Conservation (phyloP, 2,797 vertebrate genomes). For the Sylvilagus floridanus region DNA sequence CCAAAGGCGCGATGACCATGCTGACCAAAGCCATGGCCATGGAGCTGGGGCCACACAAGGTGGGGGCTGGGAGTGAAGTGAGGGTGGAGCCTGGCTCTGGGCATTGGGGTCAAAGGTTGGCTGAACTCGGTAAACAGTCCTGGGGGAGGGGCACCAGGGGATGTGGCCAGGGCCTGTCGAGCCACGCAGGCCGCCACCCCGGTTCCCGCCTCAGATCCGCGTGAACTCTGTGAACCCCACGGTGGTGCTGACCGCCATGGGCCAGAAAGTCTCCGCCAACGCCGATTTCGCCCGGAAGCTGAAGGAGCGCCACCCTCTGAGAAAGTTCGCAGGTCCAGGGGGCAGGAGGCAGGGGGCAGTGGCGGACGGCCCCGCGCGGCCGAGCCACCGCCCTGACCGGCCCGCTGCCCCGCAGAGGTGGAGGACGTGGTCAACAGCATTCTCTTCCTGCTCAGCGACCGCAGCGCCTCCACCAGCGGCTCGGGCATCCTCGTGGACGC, state of each 20-base stretch:
- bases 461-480: constrained; percentile 90
- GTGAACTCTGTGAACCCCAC: constrained; percentile 96
- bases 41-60: constrained; percentile 94
- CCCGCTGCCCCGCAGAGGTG: constrained; percentile 87
- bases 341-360: too few species aligned
- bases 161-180: background rate
- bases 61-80: background rate
- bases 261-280: constrained; percentile 89
- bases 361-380: background rate
- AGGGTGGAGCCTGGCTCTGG: background rate
- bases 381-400: background rate
- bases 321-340: constrained; percentile 93
- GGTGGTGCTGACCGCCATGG: constrained; percentile 95
- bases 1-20: constrained; percentile 95
- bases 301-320: constrained; percentile 92
- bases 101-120: too few species aligned
- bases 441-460: constrained; percentile 92
- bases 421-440: constrained; percentile 93
- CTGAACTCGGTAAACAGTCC: background rate
- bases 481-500: constrained; percentile 90
- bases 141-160: background rate
- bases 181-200: background rate
- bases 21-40: constrained; percentile 95
- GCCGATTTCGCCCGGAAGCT: constrained; percentile 88
- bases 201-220: constrained; percentile 89